These are phyloP conservation scores for Haliclona indistincta DNA, from an alignment of 37 sponge, comb jelly and placozoan genomes.

Conservation along the genomic window DNA sequence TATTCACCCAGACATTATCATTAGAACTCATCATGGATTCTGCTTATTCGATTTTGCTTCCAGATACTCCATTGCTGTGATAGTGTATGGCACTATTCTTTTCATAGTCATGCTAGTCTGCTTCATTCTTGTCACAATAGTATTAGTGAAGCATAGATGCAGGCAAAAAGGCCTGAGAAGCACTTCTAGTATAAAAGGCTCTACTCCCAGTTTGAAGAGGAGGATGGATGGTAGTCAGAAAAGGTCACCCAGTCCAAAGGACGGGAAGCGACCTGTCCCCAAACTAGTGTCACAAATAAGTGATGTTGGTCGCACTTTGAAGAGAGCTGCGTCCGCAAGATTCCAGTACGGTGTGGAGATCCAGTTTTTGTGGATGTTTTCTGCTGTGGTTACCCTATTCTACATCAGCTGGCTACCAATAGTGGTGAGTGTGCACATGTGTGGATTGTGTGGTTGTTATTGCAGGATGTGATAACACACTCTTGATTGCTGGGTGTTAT, in stretches of 20 bases:
- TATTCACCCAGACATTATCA: constrained; percentile 9
- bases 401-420: constrained; percentile 75
- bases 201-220: too few relatives aligned
- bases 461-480: too few relatives aligned
- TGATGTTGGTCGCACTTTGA: constrained; percentile 45
- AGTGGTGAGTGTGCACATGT: constrained; percentile 72
- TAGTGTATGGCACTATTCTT: constrained; percentile 50
- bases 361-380: constrained; percentile 80
- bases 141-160: too few relatives aligned
- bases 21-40: constrained; percentile 38
- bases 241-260: too few relatives aligned
- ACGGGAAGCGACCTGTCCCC: too few relatives aligned
- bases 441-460: too few relatives aligned
- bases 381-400: constrained; percentile 61
- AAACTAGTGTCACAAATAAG: too few relatives aligned
- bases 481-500: too few relatives aligned
- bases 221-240: too few relatives aligned
- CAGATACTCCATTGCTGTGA: constrained; percentile 49
- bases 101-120: constrained; percentile 55
- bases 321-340: constrained; percentile 58
- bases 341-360: constrained; percentile 76
- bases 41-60: constrained; percentile 65
- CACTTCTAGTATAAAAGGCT: too few relatives aligned
- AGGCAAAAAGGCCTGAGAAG: too few relatives aligned
- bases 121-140: constrained; percentile 30